These are phyloP conservation scores for Leucophenga maculata DNA, from an alignment of 2,888 invertebrate genomes.

Conservation along the genomic window DNA sequence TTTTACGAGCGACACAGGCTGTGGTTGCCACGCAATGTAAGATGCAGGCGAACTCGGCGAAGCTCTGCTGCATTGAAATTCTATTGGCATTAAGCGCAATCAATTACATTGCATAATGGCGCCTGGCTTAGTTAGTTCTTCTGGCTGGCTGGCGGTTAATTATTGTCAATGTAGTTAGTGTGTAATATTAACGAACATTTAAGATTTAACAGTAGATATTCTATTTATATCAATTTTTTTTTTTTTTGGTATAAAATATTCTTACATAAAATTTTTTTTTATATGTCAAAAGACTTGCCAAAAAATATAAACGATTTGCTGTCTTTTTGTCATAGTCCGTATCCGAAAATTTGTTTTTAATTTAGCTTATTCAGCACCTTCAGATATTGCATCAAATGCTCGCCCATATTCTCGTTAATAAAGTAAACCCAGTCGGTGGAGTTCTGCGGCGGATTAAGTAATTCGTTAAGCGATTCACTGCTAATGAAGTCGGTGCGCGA, in stretches of 20 bases:
- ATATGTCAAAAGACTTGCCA: slow-evolving; percentile 29
- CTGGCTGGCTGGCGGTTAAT: background rate
- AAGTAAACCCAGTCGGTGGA: slow-evolving; percentile 63
- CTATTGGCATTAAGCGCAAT: slow-evolving; percentile 1
- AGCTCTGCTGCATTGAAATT: background rate
- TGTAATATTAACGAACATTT: background rate
- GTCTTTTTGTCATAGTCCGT: background rate
- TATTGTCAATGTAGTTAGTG: background rate
- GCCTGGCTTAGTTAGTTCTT: slow-evolving; percentile 17
- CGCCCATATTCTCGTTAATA: slow-evolving; percentile 66
- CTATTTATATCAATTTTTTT: slow-evolving; percentile 13
- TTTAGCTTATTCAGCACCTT: slow-evolving; percentile 59
- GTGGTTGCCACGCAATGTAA: background rate
- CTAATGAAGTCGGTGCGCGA: slow-evolving; percentile 50
- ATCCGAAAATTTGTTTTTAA: slow-evolving; percentile 7
- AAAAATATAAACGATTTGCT: slow-evolving; percentile 25
- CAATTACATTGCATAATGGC: slow-evolving; percentile 45
- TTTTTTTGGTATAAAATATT: slow-evolving; percentile 30
- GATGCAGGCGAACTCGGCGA: background rate
- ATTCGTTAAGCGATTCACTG: slow-evolving; percentile 58
- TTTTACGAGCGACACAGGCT: background rate
- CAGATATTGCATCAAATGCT: slow-evolving; percentile 67
- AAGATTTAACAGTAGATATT: background rate
- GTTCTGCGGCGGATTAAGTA: slow-evolving; percentile 47
- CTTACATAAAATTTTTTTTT: slow-evolving; percentile 29